phyloP scores from a whole-genome alignment of 1,140 invertebrate genomes.

The Odontomachus brunneus region DNA sequence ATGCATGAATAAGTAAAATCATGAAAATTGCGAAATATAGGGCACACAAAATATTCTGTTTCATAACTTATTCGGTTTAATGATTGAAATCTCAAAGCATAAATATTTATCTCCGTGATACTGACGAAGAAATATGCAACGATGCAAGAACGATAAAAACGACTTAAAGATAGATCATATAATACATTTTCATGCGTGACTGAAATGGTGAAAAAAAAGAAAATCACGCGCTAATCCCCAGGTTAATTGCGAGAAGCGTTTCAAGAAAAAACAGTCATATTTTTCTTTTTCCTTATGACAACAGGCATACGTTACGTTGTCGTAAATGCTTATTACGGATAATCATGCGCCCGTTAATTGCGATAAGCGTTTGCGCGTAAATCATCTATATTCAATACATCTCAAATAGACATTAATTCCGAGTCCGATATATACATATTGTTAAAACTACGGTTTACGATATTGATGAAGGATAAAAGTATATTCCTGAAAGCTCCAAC shows the following conservation, averaged over 20 bases:
- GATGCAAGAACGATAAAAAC: neutral
- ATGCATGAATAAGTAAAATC: neutral
- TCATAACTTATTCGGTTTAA: constrained; percentile 3
- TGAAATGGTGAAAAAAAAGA: neutral
- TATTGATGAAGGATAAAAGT: constrained; percentile 39
- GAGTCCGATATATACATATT: constrained; percentile 42
- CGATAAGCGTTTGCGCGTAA: constrained; percentile 44
- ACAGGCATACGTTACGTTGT: constrained; percentile 5
- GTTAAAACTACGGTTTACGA: constrained; percentile 49
- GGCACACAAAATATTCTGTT: constrained; percentile 17
- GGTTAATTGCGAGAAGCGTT: constrained; percentile 51
- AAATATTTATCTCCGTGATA: neutral
- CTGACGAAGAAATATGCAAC: neutral
- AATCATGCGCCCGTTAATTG: constrained; percentile 49
- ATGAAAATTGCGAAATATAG: neutral
- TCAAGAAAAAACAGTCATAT: neutral
- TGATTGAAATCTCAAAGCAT: neutral
- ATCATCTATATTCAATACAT: constrained; percentile 25
- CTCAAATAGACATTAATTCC: constrained; percentile 46
- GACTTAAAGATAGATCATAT: constrained; percentile 5
- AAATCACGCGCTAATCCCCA: constrained; percentile 24
- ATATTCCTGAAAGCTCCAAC: constrained; percentile 41
- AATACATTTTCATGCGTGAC: constrained; percentile 15
- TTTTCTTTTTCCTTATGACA: constrained; percentile 2
- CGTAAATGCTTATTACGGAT: constrained; percentile 25